Conservation (phyloP, 2,113 vertebrate species). For the Bujurquina vittata region DNA sequence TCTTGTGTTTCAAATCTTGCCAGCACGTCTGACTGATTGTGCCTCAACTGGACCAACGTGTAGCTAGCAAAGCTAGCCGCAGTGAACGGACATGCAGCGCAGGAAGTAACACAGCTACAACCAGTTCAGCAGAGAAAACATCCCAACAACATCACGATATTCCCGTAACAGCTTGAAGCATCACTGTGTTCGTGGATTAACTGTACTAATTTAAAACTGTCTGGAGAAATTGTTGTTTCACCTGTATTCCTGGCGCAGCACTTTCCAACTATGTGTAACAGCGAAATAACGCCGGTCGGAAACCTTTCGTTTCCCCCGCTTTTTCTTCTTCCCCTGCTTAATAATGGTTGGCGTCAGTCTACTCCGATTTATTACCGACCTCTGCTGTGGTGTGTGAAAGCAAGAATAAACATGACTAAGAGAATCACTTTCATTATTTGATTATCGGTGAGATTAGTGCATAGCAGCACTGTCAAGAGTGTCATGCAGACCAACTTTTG, state of each 20-base stretch:
- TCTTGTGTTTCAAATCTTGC: accelerated
- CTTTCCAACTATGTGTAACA: conserved; percentile 36
- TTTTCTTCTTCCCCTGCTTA: neutral
- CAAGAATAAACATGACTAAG: neutral
- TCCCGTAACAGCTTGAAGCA: accelerated
- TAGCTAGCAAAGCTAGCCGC: conserved; percentile 28
- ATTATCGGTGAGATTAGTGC: neutral
- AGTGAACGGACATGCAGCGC: neutral
- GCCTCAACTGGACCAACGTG: neutral
- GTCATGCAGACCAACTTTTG: neutral
- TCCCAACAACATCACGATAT: neutral
- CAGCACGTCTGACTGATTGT: neutral
- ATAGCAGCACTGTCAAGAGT: neutral
- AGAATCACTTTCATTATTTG: neutral
- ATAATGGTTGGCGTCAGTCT: neutral
- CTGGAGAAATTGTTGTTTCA: neutral
- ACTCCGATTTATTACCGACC: neutral
- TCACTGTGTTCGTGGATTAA: accelerated
- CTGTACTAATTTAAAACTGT: accelerated
- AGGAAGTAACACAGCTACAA: neutral
- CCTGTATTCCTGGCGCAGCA: conserved; percentile 29
- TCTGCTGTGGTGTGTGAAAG: neutral
- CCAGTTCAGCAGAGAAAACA: neutral
- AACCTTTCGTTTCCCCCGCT: neutral
- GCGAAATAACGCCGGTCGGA: conserved; percentile 29